Conservation (phyloP, 2,888 invertebrate genomes). For the Machimus rusticus region DNA sequence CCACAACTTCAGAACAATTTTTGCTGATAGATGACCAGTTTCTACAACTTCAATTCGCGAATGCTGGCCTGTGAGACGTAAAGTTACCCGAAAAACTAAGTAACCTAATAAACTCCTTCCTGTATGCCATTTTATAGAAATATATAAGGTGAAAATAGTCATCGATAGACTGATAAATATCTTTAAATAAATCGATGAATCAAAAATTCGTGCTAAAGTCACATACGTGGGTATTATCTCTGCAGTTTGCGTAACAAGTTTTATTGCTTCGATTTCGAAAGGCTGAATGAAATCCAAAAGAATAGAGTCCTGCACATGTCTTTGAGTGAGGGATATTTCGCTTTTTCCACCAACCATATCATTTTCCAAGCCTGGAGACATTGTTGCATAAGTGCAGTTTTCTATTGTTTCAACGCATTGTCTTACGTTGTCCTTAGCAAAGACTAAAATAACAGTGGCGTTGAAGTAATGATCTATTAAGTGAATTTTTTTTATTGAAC, state of each 20-base stretch:
- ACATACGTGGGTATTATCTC: not conserved
- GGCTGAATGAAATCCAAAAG: not conserved
- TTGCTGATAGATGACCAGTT: not conserved
- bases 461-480: not conserved
- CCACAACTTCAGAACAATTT: not conserved
- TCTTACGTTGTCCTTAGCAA: not conserved
- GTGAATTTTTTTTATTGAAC: not conserved
- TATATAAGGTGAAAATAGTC: not conserved
- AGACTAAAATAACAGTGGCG: not conserved
- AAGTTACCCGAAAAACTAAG: not conserved
- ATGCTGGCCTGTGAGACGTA: not conserved
- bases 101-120: not conserved
- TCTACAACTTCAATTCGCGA: not conserved
- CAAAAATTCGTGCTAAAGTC: not conserved
- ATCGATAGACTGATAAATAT: not conserved
- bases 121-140: not conserved
- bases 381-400: constrained; percentile 7
- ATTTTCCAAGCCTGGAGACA: not conserved
- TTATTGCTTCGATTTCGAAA: not conserved
- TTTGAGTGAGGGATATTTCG: not conserved
- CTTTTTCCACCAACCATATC: constrained; percentile 20
- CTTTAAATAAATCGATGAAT: not conserved
- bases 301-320: not conserved
- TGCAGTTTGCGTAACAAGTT: not conserved
- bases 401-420: not conserved